phyloP scores from a whole-genome alignment of 2,888 invertebrate species.

The Zonitis immaculata region DNA sequence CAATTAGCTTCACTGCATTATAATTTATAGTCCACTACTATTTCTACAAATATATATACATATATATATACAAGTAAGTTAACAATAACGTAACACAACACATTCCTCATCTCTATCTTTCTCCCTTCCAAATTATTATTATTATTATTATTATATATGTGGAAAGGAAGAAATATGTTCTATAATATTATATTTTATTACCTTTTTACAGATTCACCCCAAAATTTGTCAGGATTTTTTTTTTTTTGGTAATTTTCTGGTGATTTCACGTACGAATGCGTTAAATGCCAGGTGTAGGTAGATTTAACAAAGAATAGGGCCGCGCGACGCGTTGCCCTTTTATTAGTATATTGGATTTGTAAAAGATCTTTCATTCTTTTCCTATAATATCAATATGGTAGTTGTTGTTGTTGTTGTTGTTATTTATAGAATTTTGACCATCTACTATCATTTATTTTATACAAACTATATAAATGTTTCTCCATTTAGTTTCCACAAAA shows the following conservation, averaged over 20 bases:
- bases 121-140: background rate
- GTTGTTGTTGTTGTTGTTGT: constrained; percentile 24
- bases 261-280: constrained; percentile 44
- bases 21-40: constrained; percentile 35
- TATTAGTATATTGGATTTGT: constrained; percentile 40
- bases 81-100: constrained; percentile 21
- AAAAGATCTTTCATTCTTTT: constrained; percentile 27
- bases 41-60: too few relatives aligned
- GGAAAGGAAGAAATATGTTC: constrained; percentile 21
- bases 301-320: constrained; percentile 29
- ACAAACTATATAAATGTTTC: constrained; percentile 18
- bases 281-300: constrained; percentile 39
- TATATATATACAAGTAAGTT: too few relatives aligned
- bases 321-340: constrained; percentile 42
- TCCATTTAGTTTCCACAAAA: constrained; percentile 45
- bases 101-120: background rate
- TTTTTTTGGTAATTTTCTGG: constrained; percentile 45
- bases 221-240: constrained; percentile 31
- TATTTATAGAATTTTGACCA: constrained; percentile 27
- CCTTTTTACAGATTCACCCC: constrained; percentile 39
- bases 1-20: constrained; percentile 42
- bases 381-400: constrained; percentile 20
- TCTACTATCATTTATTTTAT: constrained; percentile 31
- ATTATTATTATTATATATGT: background rate
- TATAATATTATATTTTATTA: constrained; percentile 38